A percentile compares a stretch with the other conserved stretches of the same genome.
Evolutionary conservation across 2,888 invertebrate genomes (phyloP).

Genomic region (Chrysopilus asiliformis): DNA sequence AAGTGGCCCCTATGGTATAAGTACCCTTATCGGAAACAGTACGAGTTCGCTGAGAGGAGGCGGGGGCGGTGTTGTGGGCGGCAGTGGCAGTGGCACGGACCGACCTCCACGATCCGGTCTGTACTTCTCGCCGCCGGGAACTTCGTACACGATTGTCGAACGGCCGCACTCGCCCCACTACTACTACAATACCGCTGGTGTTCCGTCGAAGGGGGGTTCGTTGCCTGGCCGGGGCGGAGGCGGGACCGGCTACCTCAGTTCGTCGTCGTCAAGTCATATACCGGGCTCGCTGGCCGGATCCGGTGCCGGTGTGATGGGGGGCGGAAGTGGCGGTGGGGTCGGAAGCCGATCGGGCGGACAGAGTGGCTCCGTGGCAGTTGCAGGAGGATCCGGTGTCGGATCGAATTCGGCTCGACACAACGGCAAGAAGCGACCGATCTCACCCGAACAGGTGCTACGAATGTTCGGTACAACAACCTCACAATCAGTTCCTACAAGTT

Average conservation of each 20-base stretch:
- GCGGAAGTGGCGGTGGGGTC: conserved; percentile 25
- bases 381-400: conserved; percentile 21
- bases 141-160: conserved; percentile 79
- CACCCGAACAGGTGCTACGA: conserved; percentile 69
- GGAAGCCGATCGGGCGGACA: neutral
- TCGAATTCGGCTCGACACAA: conserved; percentile 37
- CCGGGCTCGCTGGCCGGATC: conserved; percentile 33
- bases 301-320: conserved; percentile 33
- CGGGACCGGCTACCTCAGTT: conserved; percentile 47
- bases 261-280: conserved; percentile 43
- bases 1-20: conserved; percentile 25
- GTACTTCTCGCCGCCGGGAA: conserved; percentile 80
- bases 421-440: conserved; percentile 65
- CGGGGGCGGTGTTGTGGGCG: no score
- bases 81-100: no score
- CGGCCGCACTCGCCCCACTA: conserved; percentile 56
- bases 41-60: conserved; percentile 40
- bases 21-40: conserved; percentile 32
- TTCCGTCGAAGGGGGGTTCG: conserved; percentile 33
- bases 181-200: conserved; percentile 37
- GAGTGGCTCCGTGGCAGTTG: conserved; percentile 10
- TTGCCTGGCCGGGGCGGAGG: conserved; percentile 41
- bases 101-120: conserved; percentile 58
- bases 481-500: conserved; percentile 38
- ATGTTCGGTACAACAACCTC: conserved; percentile 46